phyloP scores from a whole-genome alignment of 2,888 invertebrate genomes.

The Candidula unifasciata region DNA sequence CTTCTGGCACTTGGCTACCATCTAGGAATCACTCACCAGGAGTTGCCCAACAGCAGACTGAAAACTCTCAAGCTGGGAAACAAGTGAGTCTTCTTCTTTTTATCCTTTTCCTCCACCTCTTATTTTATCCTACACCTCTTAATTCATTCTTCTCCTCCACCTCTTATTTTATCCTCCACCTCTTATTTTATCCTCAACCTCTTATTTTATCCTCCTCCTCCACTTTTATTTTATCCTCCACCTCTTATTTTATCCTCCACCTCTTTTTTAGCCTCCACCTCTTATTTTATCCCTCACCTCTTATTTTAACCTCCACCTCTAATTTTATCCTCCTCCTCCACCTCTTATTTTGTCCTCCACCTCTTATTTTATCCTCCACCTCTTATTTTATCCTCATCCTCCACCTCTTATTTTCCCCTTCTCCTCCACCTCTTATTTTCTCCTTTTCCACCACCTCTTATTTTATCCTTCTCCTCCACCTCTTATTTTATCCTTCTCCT shows the following conservation, averaged over 20 bases:
- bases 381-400: not conserved
- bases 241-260: too few species aligned
- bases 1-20: slow-evolving; percentile 92
- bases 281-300: not conserved
- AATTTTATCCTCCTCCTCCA: not conserved
- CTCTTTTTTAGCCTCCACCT: too few species aligned
- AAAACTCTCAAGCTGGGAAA: slow-evolving; percentile 94
- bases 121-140: not conserved
- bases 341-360: not conserved
- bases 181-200: not conserved
- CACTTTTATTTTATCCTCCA: not conserved
- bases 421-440: too few species aligned
- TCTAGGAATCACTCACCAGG: slow-evolving; percentile 86
- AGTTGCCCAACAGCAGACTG: slow-evolving; percentile 82
- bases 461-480: not conserved
- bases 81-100: slow-evolving; percentile 81
- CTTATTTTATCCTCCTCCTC: not conserved
- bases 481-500: not conserved
- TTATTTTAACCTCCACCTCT: too few species aligned
- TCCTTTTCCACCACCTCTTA: too few species aligned
- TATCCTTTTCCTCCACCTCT: not conserved
- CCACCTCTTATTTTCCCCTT: too few species aligned
- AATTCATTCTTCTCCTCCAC: not conserved
- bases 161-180: not conserved
- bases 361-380: not conserved